A percentile compares a stretch with the other conserved stretches of the same genome.
phyloP scores from a whole-genome alignment of 2,113 vertebrate genomes.

The Entosphenus tridentatus region DNA sequence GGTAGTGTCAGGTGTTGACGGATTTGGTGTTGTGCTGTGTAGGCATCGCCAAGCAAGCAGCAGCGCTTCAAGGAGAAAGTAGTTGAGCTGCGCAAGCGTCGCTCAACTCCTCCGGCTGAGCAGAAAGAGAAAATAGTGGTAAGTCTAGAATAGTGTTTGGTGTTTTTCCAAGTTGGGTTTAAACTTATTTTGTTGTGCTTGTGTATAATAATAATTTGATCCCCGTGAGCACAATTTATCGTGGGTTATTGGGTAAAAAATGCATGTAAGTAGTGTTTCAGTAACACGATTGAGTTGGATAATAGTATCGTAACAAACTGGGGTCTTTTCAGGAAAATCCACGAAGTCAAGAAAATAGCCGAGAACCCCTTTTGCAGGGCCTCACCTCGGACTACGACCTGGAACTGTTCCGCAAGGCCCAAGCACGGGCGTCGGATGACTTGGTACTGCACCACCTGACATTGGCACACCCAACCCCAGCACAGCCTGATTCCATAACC shows the following conservation, averaged over 20 bases:
- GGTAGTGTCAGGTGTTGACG: too few species aligned
- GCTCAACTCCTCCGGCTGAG: conserved; percentile 57
- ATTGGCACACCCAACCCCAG: too few species aligned
- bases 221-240: too few species aligned
- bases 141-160: conserved; percentile 9
- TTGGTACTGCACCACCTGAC: conserved; percentile 32
- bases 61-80: conserved; percentile 87
- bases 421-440: conserved; percentile 84
- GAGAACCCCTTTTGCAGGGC: conserved; percentile 84
- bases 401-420: conserved; percentile 87
- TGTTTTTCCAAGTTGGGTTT: not conserved
- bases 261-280: too few species aligned
- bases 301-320: too few species aligned
- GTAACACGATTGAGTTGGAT: too few species aligned
- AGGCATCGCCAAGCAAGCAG: conserved; percentile 78
- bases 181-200: not conserved
- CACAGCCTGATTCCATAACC: too few species aligned
- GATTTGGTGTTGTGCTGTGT: not conserved
- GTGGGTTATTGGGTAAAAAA: too few species aligned
- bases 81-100: conserved; percentile 73
- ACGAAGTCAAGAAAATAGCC: conserved; percentile 56
- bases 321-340: conserved; percentile 45
- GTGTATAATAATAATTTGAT: not conserved
- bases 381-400: conserved; percentile 94
- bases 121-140: conserved; percentile 98